Conservation (phyloP, 2,888 invertebrate genomes). For the Latheticus oryzae region DNA sequence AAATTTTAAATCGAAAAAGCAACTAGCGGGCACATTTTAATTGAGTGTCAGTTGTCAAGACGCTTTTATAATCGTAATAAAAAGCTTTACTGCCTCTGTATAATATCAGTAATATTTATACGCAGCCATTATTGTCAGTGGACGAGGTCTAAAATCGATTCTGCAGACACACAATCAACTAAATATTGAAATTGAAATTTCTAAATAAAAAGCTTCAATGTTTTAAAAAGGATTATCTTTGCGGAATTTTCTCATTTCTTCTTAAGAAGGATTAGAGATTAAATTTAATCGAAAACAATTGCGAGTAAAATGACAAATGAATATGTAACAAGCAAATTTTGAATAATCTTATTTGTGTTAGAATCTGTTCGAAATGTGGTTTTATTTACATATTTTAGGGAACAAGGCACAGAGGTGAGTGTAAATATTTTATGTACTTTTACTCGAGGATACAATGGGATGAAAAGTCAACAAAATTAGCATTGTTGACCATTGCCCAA, state of each 20-base stretch:
- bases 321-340: conserved; percentile 17
- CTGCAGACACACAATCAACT: conserved; percentile 10
- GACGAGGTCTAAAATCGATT: conserved; percentile 19
- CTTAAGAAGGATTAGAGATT: conserved; percentile 1
- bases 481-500: conserved; percentile 17
- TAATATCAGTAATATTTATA: conserved; percentile 21
- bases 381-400: conserved; percentile 18
- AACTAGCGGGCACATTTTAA: no score
- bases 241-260: conserved; percentile 8
- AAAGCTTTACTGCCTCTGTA: conserved; percentile 16
- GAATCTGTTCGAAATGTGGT: conserved; percentile 16
- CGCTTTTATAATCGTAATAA: conserved; percentile 13
- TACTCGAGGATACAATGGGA: conserved; percentile 13
- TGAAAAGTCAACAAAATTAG: conserved; percentile 23
- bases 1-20: no score
- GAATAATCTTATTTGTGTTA: conserved; percentile 23
- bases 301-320: conserved; percentile 7
- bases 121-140: conserved; percentile 11
- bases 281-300: conserved; percentile 8
- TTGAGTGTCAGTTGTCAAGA: conserved; percentile 5
- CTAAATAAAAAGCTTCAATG: no score
- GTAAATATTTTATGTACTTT: conserved; percentile 29
- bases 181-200: conserved; percentile 9
- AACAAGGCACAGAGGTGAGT: conserved; percentile 9
- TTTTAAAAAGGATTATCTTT: no score